A percentile compares a stretch with the other conserved stretches of the same genome.
Evolutionary conservation across 2,797 vertebrate genomes (phyloP).

Genomic region (Channa striata): DNA sequence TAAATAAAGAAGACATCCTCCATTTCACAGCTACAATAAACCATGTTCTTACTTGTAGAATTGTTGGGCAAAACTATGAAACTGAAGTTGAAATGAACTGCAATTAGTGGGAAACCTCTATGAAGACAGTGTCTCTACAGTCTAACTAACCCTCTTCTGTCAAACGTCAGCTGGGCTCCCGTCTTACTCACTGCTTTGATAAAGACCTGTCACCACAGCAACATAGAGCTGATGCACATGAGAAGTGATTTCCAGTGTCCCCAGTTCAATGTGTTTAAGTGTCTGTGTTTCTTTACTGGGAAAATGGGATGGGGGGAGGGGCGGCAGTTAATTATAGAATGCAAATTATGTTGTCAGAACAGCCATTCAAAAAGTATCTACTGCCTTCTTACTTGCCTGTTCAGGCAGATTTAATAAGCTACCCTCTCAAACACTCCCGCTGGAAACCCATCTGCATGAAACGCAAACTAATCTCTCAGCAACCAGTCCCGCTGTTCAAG

Average conservation of each 20-base stretch:
- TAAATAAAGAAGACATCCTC: too few relatives aligned
- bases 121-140: not conserved
- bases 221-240: constrained; percentile 73
- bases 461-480: constrained; percentile 69
- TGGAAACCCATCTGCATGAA: constrained; percentile 61
- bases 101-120: too few relatives aligned
- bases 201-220: constrained; percentile 77
- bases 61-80: too few relatives aligned
- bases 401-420: constrained; percentile 73
- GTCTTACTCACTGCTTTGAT: constrained; percentile 71
- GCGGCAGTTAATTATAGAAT: constrained; percentile 81
- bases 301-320: not conserved
- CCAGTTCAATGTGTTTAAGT: constrained; percentile 34
- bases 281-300: not conserved
- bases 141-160: constrained; percentile 19
- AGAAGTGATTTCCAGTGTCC: constrained; percentile 73
- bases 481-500: constrained; percentile 58
- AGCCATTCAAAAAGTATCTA: constrained; percentile 73
- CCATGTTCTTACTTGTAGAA: too few relatives aligned
- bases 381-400: constrained; percentile 65
- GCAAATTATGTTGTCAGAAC: constrained; percentile 84
- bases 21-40: too few relatives aligned
- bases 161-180: constrained; percentile 49
- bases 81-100: too few relatives aligned
- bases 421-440: constrained; percentile 47